Base-by-base conservation (phyloP, 2,888 invertebrate species). In the Acanthoscelides obtectus region DNA sequence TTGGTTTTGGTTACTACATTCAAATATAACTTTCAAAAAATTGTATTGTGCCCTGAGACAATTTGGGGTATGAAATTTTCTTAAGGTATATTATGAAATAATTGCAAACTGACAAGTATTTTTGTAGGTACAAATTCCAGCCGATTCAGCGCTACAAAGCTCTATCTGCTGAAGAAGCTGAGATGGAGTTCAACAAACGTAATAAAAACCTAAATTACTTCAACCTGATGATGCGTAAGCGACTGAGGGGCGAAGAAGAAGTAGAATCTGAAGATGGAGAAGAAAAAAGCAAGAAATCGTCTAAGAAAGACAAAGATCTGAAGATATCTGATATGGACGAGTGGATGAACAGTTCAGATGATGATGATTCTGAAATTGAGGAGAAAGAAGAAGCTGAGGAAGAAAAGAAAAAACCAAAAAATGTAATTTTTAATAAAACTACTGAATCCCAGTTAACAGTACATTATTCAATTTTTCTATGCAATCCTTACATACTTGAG, bases 191-290 rank as follows among this genome's bases (percentile, higher is more conserved):
- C 85, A 95, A 93, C 76, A 92, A 97, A 82, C 90, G 99, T 64
- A 97, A 98, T 86, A 97, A 97, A 83, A 95, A 97, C 70, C 90
- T 98, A 87, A 99, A 99, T 87, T 96, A 93, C 84, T 99, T 98
- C 85, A 94, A 95, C 1, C 88, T 98, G 73, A 98, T 98, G 98
- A 90, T 94, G 83, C 90, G 94, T 21, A 97, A 97, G 84, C 90
- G 96, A 72, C 88, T 96, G 84, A 0, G 89, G 89, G 77, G 84
- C 83, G 19, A 82, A 86, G 75, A 89, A 88, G 77, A 78, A 64
- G 69, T 70, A 6, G 77, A 76, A 45, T 68, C 78, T 2, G 79
- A 79, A n/a, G 79, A 79, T 71, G 80, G 79, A 0, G 80, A 79
- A 71, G 78, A 79, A 69, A 78, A 79, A 72, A 71, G 75, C n/a